Evolutionary conservation across 2,113 vertebrate species (phyloP), one percentile per base, ranked within the genome.

Genomic region (Ctenodactylus gundi): DNA sequence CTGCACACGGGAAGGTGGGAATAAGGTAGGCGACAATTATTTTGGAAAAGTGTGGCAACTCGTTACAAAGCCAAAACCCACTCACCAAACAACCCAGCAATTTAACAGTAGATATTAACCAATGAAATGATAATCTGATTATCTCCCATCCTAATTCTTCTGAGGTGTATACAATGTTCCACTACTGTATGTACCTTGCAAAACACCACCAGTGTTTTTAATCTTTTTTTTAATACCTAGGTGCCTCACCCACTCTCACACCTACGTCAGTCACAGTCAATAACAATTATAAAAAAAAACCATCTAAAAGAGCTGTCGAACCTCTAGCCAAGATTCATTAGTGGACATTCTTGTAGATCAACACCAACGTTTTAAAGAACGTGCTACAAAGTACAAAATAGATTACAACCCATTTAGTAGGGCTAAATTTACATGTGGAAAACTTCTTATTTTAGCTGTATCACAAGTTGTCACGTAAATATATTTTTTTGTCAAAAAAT

Each of bases 401-500:
- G 51, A 84, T 36, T 7, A 12, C 0, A 70, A 18, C 18, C 41
- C 20, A 75, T 14, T 58, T 76, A 76, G 39, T 64, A 91, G 64
- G 17, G 41, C 27, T 87, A 75, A 93, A 53, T 75, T 39, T 21
- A 49, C 49, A 76, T 53, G 21, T 55, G 25, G 44, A 85, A 10
- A 85, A 70, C 82, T 55, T 88, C 88, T 88, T 70, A 57, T 68
- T 93, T 78, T 49, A 62, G 44, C 13, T 82, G 31, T 21, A 88
- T 60, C 58, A 65, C 29, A 39, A 70, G 34, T 58, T 64, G 23
- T 70, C 72, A 70, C 3, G 7, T 57, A 55, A 55, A 80, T 46
- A 29, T 27, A 77, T 29, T 82, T 73, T 91, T 77, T 41, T 29
- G 57, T 57, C 53, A 75, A 87, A 72, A 94, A 17, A 51, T 44